Percentiles rank a stretch among this genome's conserved stretches.
These are phyloP conservation scores for Aphelenchoides avenae DNA, from an alignment of 1,140 invertebrate genomes.

Conservation along the genomic window DNA sequence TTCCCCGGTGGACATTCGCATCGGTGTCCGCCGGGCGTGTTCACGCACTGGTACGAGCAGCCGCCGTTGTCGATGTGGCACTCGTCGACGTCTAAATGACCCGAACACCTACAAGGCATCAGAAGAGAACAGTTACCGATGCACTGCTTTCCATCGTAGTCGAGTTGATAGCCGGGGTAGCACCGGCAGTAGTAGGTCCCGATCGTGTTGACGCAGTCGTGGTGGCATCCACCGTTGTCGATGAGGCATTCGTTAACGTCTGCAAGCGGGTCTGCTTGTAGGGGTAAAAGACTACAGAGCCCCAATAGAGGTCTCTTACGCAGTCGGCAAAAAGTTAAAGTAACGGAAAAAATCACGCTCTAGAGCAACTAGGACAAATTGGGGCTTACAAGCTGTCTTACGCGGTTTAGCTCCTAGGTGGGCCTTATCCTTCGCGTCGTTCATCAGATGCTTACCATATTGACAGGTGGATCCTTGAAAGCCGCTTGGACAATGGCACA, in stretches of 20 bases:
- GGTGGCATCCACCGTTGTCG: conserved; percentile 60
- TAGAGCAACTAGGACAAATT: not conserved
- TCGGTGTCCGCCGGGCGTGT: conserved; percentile 25
- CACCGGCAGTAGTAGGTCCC: conserved; percentile 66
- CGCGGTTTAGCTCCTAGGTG: conserved; percentile 13
- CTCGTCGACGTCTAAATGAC: conserved; percentile 31
- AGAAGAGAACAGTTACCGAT: conserved; percentile 49
- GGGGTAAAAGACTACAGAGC: too few relatives aligned
- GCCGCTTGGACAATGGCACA: conserved; percentile 55
- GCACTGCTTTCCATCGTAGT: conserved; percentile 42
- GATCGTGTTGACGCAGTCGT: conserved; percentile 61
- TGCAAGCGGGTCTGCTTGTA: too few relatives aligned
- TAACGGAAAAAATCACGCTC: not conserved
- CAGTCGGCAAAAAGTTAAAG: not conserved
- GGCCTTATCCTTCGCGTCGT: conserved; percentile 28
- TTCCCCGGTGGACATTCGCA: conserved; percentile 22
- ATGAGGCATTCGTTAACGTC: conserved; percentile 60
- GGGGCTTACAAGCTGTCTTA: too few relatives aligned
- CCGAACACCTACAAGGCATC: too few relatives aligned
- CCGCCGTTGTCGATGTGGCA: conserved; percentile 26
- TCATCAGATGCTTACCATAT: conserved; percentile 51
- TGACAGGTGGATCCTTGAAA: conserved; percentile 59
- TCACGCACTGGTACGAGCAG: conserved; percentile 30
- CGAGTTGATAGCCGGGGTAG: conserved; percentile 62
- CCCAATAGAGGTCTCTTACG: too few relatives aligned